Conservation (phyloP, 1,140 invertebrate genomes). For the Drusus annulatus region DNA sequence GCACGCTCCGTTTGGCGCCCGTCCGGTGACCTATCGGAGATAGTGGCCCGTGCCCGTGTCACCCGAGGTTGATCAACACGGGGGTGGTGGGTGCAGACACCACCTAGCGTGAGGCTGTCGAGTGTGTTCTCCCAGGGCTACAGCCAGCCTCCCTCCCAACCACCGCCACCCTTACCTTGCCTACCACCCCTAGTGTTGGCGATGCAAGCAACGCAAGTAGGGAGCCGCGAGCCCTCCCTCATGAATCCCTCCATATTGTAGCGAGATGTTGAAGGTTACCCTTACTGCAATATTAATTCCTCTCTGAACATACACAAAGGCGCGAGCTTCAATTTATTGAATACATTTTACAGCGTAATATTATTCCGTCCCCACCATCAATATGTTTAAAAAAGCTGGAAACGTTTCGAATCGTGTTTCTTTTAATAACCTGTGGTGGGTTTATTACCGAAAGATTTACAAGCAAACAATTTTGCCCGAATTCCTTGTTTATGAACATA, state of each 20-base stretch:
- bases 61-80: constrained; percentile 22
- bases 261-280: neutral
- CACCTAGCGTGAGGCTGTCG: constrained; percentile 11
- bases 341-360: no score
- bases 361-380: no score
- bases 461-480: constrained; percentile 2
- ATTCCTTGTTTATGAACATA: constrained; percentile 29
- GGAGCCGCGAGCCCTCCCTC: no score
- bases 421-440: neutral
- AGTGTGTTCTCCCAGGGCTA: neutral
- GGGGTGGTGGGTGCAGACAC: neutral
- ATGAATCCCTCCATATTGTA: neutral
- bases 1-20: constrained; percentile 27
- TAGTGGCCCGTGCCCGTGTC: neutral
- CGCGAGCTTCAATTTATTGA: no score
- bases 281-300: no score
- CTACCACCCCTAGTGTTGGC: constrained; percentile 2
- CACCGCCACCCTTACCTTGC: neutral
- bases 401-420: neutral
- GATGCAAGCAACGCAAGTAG: neutral
- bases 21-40: constrained; percentile 35
- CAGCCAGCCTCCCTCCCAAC: neutral
- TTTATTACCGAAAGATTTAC: neutral
- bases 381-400: no score
- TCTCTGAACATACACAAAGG: no score